Base-by-base conservation (phyloP, 64 coral and sea anemone species). In the Actinia equina region DNA sequence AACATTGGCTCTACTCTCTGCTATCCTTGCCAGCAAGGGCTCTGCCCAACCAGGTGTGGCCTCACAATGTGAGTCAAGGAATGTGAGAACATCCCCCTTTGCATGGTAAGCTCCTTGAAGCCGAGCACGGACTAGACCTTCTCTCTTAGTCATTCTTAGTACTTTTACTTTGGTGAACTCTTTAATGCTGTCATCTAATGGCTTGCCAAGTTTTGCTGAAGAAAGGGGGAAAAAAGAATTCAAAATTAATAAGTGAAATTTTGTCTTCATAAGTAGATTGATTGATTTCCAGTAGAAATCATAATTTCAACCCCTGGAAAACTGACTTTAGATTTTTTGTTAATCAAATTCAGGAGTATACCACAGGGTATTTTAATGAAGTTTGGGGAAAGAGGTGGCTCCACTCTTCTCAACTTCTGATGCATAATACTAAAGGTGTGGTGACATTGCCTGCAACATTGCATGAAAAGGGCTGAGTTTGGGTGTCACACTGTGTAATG, bases 21-120 rank as follows among this genome's bases (percentile, higher is more conserved):
- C 93, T 86, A 99, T 99, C 44, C 97, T 77, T 17, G 88, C 97
- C 43, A 99, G 59, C 17, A 99, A 53, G 19, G 97, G 97, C 84
- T 99, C 97, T 14, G 69, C 97, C 97, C 97, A 99, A 3, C 97
- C 97, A 57, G 97, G 93, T 5, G 97, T 99, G 2, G 93, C 94
- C 78, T 99, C 97, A 90, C 97, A 99, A 43, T 99, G 97, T 13
- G 97, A 99, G 55, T 99, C 97, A 43, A 99, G 83, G 56, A 99
- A 99, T 19, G 97, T 99, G 18, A 99, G 91, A 13, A 99, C 97
- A 43, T 99, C 97, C 10, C 97, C 97, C 46, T 61, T 93, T 22
- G 97, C 97, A 2, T 59, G 82, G 52, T 90, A 22, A 17, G 97
- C 97, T 62, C 97, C 97, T 82, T 92, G 92, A 53, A 98, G 85